Conservation (phyloP, 2,113 vertebrate genomes). For the Pitta sordida region DNA sequence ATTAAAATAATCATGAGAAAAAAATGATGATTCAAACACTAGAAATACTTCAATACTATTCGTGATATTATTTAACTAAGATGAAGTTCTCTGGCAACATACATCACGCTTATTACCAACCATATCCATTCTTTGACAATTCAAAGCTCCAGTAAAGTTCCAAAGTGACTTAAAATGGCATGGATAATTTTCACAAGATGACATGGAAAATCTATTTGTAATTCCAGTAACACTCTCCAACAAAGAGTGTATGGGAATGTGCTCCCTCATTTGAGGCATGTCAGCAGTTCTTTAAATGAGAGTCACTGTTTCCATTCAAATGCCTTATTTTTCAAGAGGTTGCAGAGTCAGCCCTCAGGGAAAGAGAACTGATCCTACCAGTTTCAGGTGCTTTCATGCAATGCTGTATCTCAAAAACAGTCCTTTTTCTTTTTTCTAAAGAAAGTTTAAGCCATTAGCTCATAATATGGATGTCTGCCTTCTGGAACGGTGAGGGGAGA, state of each 20-base stretch:
- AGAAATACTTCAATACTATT: background rate
- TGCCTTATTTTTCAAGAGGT: background rate
- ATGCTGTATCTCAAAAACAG: slow-evolving; percentile 11
- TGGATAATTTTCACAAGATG: slow-evolving; percentile 7
- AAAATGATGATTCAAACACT: background rate
- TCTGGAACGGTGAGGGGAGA: slow-evolving; percentile 2
- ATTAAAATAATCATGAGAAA: background rate
- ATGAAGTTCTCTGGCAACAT: background rate
- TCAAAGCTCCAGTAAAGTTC: background rate
- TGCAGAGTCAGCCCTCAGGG: slow-evolving; percentile 24
- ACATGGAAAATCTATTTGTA: slow-evolving; percentile 41
- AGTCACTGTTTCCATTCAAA: slow-evolving; percentile 49
- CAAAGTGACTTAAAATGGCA: background rate
- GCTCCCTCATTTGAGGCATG: background rate
- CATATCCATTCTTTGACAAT: background rate
- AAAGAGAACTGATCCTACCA: background rate
- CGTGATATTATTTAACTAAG: background rate
- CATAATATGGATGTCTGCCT: slow-evolving; percentile 52
- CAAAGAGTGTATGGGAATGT: slow-evolving; percentile 27
- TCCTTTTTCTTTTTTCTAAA: background rate
- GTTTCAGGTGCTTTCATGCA: slow-evolving; percentile 36
- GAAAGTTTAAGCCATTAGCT: slow-evolving; percentile 41
- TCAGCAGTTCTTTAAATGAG: background rate
- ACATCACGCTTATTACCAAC: background rate
- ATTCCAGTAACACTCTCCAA: slow-evolving; percentile 27